Base-by-base conservation (phyloP, 2,797 vertebrate species). In the Sebastes taczanowskii region DNA sequence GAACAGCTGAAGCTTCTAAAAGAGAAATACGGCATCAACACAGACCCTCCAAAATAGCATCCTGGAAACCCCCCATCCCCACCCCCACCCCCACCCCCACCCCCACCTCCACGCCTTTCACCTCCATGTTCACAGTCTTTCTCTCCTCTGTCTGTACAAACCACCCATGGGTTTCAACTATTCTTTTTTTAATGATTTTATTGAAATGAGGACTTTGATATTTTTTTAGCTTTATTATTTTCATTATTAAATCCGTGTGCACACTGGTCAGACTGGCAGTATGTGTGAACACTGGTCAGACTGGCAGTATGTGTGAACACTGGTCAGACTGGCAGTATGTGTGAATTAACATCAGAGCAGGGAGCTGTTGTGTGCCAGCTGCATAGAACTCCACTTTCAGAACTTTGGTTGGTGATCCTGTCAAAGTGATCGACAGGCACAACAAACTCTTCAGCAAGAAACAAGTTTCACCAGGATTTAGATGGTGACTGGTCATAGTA, bases 1-100 rank as follows among this genome's bases (percentile, higher is more conserved):
- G 99, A 99, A 81, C 98, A 99, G 93, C 92, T 99, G 90, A 99
- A 99, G 84, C 96, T 99, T 86, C 97, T 99, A 59, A 99, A 99
- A 90, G 99, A 99, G 85, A 99, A 99, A 96, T 99, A 99, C 0
- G 99, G 99, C 74, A 99, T 99, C 95, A 99, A 99, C 89, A 99
- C 99, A 77, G 99, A 99, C 62, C 98, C 98, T 27, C 98, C 98
- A 18, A 99, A 99, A 93, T 99, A 97, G 94, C 14, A 0, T 3
- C 29, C 5, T 56, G 4, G 20, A 70, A 71, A 22, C 18, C 29
- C 11, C 18, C 10, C 23, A 23, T 23, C 2, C 23, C 13, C 8
- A 4, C 23, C 2, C 23, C 23, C 23, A 23, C 7, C 2, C 23
- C 13, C 8, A 4, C 23, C 2, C 23, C 23, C 23, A 23, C 7